Evolutionary conservation across 2,113 vertebrate genomes (phyloP).

Genomic region (Microtus oregoni): DNA sequence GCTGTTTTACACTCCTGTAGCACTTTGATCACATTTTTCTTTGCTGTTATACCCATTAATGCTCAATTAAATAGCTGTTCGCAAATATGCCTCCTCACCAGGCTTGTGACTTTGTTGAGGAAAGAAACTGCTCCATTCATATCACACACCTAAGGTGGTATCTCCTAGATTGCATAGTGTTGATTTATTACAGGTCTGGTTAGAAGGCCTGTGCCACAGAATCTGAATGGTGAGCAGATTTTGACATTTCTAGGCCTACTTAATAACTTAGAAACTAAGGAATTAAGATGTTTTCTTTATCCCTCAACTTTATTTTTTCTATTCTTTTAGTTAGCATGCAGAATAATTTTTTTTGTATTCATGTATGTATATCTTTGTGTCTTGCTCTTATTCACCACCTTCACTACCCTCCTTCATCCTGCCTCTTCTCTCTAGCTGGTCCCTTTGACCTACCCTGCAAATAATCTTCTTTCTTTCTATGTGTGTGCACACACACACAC

Average conservation of each 20-base stretch:
- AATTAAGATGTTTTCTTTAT: constrained; percentile 7
- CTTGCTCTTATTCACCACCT: not conserved
- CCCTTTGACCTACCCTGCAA: not conserved
- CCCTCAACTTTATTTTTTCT: not conserved
- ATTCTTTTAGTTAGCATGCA: not conserved
- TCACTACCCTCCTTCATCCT: not conserved
- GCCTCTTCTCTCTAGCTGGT: not conserved
- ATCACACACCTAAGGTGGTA: not conserved
- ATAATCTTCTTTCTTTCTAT: not conserved
- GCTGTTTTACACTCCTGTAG: not conserved
- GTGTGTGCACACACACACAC: not conserved
- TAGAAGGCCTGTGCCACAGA: not conserved
- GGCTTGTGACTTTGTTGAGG: constrained; percentile 2
- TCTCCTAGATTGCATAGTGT: not conserved
- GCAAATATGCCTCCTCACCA: constrained; percentile 27
- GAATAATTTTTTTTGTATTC: not conserved
- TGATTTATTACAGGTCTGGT: constrained; percentile 39
- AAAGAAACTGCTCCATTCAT: not conserved
- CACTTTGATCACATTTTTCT: not conserved
- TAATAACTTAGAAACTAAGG: constrained; percentile 30
- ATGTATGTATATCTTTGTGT: not conserved
- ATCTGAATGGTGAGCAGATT: constrained; percentile 27
- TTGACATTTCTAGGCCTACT: not conserved
- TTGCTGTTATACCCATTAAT: not conserved
- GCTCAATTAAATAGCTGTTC: constrained; percentile 46